Conservation (phyloP, 64 coral and sea anemone genomes). For the Pocillopora damicornis region DNA sequence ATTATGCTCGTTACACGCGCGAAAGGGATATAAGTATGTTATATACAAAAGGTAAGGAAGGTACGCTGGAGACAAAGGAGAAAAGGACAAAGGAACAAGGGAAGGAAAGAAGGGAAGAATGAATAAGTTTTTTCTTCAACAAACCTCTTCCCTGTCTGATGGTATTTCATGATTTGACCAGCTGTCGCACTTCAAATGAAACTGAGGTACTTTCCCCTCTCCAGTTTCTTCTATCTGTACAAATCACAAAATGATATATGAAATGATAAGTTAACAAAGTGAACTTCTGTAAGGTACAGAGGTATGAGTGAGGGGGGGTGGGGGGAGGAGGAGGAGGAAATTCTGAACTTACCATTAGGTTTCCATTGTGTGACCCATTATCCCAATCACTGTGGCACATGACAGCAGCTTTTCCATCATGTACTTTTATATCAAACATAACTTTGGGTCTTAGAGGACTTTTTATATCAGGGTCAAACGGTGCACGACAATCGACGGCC, state of each 20-base stretch:
- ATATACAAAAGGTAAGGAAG: too few species aligned
- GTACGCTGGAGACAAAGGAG: too few species aligned
- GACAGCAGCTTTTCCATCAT: background rate
- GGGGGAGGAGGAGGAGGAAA: too few species aligned
- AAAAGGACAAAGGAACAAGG: background rate
- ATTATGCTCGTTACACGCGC: too few species aligned
- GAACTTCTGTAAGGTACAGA: too few species aligned
- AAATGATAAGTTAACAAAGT: too few species aligned
- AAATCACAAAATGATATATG: background rate
- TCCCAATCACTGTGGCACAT: conserved; percentile 6
- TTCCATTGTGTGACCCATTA: background rate
- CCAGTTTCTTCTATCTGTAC: conserved; percentile 2
- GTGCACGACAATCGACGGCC: conserved; percentile 45
- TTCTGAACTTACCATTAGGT: conserved; percentile 30
- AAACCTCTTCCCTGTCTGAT: conserved; percentile 23
- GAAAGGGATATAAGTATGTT: too few species aligned
- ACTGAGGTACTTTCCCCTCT: background rate
- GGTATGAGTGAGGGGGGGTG: too few species aligned
- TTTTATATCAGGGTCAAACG: conserved; percentile 47
- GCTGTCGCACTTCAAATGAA: background rate
- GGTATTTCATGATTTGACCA: conserved; percentile 18
- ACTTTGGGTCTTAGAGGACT: conserved; percentile 18
- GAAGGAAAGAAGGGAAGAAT: background rate
- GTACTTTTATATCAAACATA: conserved; percentile 37
- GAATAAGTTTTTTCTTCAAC: background rate